phyloP scores from a whole-genome alignment of 2,113 vertebrate species.

The Ceyx melanurus region DNA sequence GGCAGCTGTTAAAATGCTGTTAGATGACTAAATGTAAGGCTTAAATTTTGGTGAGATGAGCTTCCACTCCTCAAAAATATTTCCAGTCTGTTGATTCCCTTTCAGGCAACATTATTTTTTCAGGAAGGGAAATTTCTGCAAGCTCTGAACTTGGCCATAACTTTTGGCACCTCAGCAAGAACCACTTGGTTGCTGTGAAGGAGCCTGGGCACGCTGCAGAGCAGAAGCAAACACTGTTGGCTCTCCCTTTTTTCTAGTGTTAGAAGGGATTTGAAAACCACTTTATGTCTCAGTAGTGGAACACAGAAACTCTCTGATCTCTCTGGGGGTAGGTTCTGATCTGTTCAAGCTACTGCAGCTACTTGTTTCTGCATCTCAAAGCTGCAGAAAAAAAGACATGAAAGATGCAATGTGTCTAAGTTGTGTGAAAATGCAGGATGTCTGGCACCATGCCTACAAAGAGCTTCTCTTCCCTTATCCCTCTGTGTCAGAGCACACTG shows the following conservation, averaged over 20 bases:
- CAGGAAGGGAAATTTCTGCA: neutral
- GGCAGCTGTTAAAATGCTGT: neutral
- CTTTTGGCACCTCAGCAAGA: neutral
- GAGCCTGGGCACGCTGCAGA: neutral
- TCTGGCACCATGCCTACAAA: neutral
- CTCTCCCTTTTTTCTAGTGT: neutral
- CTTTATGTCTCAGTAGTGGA: fast-evolving
- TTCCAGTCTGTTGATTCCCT: neutral
- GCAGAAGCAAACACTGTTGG: neutral
- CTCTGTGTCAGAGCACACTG: neutral
- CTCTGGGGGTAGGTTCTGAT: neutral
- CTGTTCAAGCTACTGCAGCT: neutral
- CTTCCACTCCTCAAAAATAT: neutral
- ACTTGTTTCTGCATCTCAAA: neutral
- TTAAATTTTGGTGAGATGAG: neutral
- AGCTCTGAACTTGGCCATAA: neutral
- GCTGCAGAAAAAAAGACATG: neutral
- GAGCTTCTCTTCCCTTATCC: neutral
- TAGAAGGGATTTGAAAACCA: neutral
- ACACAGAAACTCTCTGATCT: neutral
- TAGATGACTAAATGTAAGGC: neutral
- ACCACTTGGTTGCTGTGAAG: neutral
- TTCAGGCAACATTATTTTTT: neutral
- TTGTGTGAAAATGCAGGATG: neutral
- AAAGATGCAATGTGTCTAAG: neutral